These are phyloP conservation scores for Rhombomys opimus DNA, from an alignment of 2,113 vertebrate species.

Conservation along the genomic window DNA sequence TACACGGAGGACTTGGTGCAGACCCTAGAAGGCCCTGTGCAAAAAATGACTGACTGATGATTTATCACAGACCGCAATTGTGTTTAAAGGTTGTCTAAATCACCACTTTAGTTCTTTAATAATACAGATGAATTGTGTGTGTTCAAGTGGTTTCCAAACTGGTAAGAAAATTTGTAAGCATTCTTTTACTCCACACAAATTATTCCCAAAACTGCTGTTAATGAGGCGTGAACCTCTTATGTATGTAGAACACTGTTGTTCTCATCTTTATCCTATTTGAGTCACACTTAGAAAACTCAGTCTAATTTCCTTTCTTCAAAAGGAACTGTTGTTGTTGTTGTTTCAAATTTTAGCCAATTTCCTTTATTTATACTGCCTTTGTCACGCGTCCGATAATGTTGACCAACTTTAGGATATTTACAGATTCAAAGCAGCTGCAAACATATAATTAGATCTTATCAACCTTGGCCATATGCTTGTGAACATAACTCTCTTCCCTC, in stretches of 20 bases:
- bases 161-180: background rate
- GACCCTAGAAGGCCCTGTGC: background rate
- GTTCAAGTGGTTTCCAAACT: background rate
- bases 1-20: background rate
- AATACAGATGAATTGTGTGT: background rate
- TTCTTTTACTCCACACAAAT: background rate
- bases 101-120: background rate
- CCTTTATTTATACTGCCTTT: conserved; percentile 86
- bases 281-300: conserved; percentile 62
- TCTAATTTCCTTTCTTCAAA: conserved; percentile 78
- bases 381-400: conserved; percentile 74
- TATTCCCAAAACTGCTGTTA: conserved; percentile 34
- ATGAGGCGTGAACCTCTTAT: conserved; percentile 42
- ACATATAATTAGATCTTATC: conserved; percentile 83
- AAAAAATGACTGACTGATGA: background rate
- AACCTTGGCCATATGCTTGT: conserved; percentile 73
- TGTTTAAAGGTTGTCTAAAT: background rate
- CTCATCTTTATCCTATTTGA: conserved; percentile 72
- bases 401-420: conserved; percentile 83
- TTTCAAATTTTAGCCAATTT: conserved; percentile 84
- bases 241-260: conserved; percentile 53
- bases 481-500: conserved; percentile 64
- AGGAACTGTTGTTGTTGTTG: conserved; percentile 83
- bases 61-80: background rate
- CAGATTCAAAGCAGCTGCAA: conserved; percentile 84